Base-by-base conservation (phyloP, 1,140 invertebrate species). In the Ceratosolen solmsi region DNA sequence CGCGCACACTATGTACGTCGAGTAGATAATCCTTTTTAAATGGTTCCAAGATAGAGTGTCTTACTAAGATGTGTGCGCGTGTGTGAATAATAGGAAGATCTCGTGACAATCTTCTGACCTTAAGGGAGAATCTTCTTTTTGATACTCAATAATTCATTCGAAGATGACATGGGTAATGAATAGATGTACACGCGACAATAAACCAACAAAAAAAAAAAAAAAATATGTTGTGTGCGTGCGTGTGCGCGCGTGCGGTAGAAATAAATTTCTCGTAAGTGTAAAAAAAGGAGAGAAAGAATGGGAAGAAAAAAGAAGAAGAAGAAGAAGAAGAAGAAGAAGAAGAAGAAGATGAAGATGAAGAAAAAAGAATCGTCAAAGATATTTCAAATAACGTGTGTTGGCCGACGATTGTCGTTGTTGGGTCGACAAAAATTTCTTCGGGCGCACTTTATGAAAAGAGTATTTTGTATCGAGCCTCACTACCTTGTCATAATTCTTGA, bases 401-500 rank as follows among this genome's bases (percentile, higher is more conserved):
- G 5, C 13, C 41, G 41, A 46, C 51, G 11, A 22, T 30, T 7
- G 22, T 38, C 38, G 38, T 68, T 68, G 33, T 68, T 68, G 63
- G 33, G 17, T 15, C 33, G 30, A 33, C n/a, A 38, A 68, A 0
- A 68, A 38, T 38, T 68, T 68, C 27, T 38, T 68, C 38, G 5
- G 3, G 63, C 33, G 38, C 22, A 38, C 38, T 68, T 68, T 68
- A 38, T 68, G 33, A 38, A 36, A 68, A 38, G 63, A 22, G 11
- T 54, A 38, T 63, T 15, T n/a, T 22, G 20, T 38, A 9, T 38
- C 1, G 17, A 63, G 27, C 30, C 17, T n/a, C 22, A 22, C 0
- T 36, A 38, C 63, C 33, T 68, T 68, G 63, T 68, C 63, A 68
- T 38, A 68, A 68, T n/a, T 38, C 25, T 38, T n/a, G 33, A 68